These are phyloP conservation scores for Sebastiscus tertius DNA, from an alignment of 2,797 vertebrate genomes.

Conservation along the genomic window DNA sequence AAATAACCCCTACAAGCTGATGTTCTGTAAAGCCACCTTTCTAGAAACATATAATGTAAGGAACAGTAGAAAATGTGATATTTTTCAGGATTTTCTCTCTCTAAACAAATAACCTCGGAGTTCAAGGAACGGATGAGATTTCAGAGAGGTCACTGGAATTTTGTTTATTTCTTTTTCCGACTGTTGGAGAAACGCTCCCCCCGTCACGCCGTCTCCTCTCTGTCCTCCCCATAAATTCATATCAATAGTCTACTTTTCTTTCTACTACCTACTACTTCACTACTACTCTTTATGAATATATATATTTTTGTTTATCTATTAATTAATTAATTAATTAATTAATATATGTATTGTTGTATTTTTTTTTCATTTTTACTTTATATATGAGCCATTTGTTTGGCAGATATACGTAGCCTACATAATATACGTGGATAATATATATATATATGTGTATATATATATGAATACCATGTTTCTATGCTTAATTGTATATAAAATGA, in stretches of 20 bases:
- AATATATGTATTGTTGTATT: too few relatives aligned
- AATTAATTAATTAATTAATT: too few relatives aligned
- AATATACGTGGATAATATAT: too few relatives aligned
- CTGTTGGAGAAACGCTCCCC: conserved; percentile 4
- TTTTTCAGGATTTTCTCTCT: not conserved
- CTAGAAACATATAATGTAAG: not conserved
- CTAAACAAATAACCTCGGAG: conserved; percentile 16
- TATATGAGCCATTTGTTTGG: too few relatives aligned
- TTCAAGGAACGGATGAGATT: not conserved
- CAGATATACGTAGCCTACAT: too few relatives aligned
- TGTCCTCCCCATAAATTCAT: not conserved
- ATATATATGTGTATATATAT: too few relatives aligned
- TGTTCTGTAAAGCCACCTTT: not conserved
- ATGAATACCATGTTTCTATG: too few relatives aligned
- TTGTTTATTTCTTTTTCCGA: conserved; percentile 45
- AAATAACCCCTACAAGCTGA: not conserved
- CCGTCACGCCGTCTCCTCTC: not conserved
- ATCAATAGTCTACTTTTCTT: not conserved
- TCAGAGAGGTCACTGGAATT: conserved; percentile 20
- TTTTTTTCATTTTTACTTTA: too few relatives aligned
- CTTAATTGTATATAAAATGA: too few relatives aligned
- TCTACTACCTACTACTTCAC: too few relatives aligned
- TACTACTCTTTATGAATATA: too few relatives aligned
- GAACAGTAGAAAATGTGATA: not conserved
- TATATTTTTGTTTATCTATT: too few relatives aligned